These are phyloP conservation scores for Artibeus lituratus DNA, from an alignment of 2,797 vertebrate genomes.

Conservation along the genomic window DNA sequence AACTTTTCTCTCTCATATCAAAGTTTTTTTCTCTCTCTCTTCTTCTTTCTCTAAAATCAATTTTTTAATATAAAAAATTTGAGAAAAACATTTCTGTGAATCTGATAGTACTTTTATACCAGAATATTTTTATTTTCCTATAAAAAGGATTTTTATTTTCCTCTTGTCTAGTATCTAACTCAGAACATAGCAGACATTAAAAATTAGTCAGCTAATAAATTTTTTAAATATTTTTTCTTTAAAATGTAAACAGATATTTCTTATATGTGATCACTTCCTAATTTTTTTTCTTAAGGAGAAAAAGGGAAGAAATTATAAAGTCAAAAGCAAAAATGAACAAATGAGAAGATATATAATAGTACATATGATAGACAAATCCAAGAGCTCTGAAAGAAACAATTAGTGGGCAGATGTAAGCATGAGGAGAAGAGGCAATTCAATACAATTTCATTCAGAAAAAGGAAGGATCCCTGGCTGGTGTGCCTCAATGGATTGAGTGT, in stretches of 20 bases:
- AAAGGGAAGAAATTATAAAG: background rate
- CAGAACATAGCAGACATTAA: background rate
- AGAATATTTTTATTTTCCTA: background rate
- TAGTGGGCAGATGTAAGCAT: background rate
- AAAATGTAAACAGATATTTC: background rate
- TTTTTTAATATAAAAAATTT: no score
- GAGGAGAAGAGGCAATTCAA: background rate
- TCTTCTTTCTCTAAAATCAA: no score
- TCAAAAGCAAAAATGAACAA: conserved; percentile 4
- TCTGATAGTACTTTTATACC: background rate
- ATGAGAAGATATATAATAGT: background rate
- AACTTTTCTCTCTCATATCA: no score
- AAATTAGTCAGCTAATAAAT: background rate
- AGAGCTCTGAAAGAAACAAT: background rate
- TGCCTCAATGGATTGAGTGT: no score
- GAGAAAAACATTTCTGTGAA: background rate
- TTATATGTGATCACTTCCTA: background rate
- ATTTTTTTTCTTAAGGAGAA: background rate
- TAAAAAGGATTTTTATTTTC: conserved; percentile 2
- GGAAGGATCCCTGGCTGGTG: background rate
- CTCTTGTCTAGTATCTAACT: background rate
- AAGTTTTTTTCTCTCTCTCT: no score
- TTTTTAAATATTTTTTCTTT: background rate
- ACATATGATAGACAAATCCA: background rate
- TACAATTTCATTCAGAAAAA: background rate